Conservation (phyloP, 1,140 invertebrate species). For the Lasioglossum albipes region DNA sequence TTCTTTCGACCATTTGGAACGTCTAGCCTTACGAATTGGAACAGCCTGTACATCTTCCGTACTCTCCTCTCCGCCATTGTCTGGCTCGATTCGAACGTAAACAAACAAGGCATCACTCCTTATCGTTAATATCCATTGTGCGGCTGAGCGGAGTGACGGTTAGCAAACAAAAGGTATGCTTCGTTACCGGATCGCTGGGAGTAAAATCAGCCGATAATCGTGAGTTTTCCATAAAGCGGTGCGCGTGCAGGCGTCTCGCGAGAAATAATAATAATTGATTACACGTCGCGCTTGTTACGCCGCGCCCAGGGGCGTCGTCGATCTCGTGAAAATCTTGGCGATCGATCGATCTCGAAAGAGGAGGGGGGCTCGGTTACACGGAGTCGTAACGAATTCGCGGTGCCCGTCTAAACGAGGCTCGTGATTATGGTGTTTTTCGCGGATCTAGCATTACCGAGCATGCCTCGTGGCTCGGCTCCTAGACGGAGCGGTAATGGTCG, state of each 20-base stretch:
- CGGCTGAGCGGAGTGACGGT: no score
- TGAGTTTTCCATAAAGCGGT: background rate
- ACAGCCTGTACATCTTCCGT: no score
- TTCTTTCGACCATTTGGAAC: no score
- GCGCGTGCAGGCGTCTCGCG: background rate
- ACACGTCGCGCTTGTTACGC: background rate
- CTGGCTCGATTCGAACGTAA: no score
- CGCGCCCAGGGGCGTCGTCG: background rate
- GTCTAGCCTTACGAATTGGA: no score
- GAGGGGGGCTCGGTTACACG: background rate
- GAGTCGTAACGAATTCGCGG: constrained; percentile 9
- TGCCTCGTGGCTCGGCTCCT: background rate
- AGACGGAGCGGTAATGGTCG: constrained; percentile 35
- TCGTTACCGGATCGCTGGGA: no score
- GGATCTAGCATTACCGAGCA: constrained; percentile 31
- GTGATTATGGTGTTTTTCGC: constrained; percentile 20
- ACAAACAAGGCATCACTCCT: no score
- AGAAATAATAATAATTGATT: constrained; percentile 19
- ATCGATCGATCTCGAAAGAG: background rate
- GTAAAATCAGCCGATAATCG: background rate
- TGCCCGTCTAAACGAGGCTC: background rate
- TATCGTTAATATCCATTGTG: no score
- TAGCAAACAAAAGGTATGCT: no score
- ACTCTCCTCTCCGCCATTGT: no score
- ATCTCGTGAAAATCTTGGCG: background rate